Conservation (phyloP, 2,888 invertebrate species). For the Lobophora halterata region DNA sequence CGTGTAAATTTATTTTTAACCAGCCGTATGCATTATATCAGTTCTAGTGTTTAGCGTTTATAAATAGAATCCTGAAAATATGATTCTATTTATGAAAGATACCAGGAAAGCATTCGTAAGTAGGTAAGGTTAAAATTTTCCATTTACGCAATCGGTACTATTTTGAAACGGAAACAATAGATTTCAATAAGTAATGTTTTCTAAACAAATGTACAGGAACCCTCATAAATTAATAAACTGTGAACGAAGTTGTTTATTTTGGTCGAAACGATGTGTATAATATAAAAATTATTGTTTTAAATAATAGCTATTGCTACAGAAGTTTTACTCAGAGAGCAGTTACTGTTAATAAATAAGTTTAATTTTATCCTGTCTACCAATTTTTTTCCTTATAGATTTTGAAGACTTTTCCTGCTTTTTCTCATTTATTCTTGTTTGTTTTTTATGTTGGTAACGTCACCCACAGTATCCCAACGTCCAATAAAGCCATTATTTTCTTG, state of each 20-base stretch:
- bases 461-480: slow-evolving; percentile 8
- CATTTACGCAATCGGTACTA: background rate
- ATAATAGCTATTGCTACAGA: too few relatives aligned
- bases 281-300: too few relatives aligned
- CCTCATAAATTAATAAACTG: background rate
- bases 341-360: too few relatives aligned
- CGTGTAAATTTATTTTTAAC: slow-evolving; percentile 13
- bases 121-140: slow-evolving; percentile 2
- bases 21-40: slow-evolving; percentile 3
- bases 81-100: slow-evolving; percentile 9
- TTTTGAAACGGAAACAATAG: slow-evolving; percentile 1
- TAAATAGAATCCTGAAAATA: slow-evolving; percentile 12
- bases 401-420: too few relatives aligned
- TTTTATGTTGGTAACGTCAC: too few relatives aligned
- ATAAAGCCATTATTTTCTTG: slow-evolving; percentile 14
- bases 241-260: too few relatives aligned
- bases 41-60: slow-evolving; percentile 6
- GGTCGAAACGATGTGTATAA: too few relatives aligned
- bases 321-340: too few relatives aligned
- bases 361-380: too few relatives aligned
- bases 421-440: too few relatives aligned
- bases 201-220: background rate
- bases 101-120: background rate
- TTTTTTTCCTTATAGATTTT: too few relatives aligned
- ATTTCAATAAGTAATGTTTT: too few relatives aligned